Conservation (phyloP, 2,888 invertebrate species). For the Lacanobia wlatinum region DNA sequence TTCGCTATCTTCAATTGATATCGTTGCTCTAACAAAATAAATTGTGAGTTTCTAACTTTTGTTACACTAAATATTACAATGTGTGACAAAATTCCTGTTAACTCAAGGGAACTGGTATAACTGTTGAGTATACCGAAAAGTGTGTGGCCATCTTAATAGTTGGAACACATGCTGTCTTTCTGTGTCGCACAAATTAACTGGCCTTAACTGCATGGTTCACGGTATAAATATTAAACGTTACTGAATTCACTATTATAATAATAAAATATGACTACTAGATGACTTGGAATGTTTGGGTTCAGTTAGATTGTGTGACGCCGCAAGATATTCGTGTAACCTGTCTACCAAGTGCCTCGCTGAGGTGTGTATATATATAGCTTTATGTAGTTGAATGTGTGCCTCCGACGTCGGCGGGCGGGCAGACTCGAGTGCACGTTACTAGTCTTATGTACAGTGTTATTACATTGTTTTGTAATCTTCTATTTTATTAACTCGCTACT, state of each 20-base stretch:
- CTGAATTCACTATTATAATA: not conserved
- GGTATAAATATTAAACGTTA: conserved; percentile 3
- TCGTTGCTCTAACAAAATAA: not conserved
- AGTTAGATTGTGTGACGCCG: conserved; percentile 30
- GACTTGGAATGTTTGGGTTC: not conserved
- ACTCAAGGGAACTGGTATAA: not conserved
- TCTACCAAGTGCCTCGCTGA: conserved; percentile 84
- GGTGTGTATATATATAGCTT: conserved; percentile 86
- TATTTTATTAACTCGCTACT: conserved; percentile 81
- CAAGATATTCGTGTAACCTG: conserved; percentile 49
- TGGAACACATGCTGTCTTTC: conserved; percentile 46
- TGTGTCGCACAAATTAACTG: conserved; percentile 41
- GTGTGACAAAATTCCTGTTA: not conserved
- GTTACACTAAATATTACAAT: too few relatives aligned
- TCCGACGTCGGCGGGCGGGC: conserved; percentile 55
- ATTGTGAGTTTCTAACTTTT: not conserved
- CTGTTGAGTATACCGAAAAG: conserved; percentile 4
- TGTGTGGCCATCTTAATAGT: conserved; percentile 30
- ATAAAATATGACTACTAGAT: not conserved
- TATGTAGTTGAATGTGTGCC: conserved; percentile 84
- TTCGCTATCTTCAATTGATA: too few relatives aligned
- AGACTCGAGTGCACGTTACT: conserved; percentile 66
- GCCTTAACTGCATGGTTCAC: not conserved
- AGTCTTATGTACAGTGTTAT: conserved; percentile 86
- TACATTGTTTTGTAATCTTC: conserved; percentile 84